Percentiles rank a stretch among this genome's conserved stretches.
Evolutionary conservation across 2,888 invertebrate genomes (phyloP).

Genomic region (Arenicola marina): DNA sequence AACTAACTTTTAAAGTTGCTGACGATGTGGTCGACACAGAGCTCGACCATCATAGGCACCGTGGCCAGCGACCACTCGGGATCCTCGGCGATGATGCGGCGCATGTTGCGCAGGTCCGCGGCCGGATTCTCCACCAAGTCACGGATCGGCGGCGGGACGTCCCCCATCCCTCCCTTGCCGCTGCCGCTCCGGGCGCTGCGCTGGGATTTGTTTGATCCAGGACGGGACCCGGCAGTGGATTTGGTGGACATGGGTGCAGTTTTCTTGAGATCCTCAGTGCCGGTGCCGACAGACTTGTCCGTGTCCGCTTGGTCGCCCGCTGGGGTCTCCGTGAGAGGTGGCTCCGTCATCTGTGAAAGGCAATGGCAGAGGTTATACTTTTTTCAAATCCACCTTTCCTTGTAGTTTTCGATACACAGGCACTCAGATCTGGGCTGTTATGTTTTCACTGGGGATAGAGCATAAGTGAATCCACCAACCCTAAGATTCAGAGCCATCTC

Average conservation of each 20-base stretch:
- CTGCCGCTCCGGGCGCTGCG: background rate
- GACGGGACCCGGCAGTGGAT: conserved; percentile 5
- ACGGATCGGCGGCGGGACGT: conserved; percentile 10
- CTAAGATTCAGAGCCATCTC: too few species aligned
- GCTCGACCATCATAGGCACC: conserved; percentile 56
- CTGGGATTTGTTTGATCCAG: background rate
- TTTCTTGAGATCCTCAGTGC: background rate
- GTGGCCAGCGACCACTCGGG: conserved; percentile 60
- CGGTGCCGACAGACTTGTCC: background rate
- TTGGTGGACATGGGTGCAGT: too few species aligned
- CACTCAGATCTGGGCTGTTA: too few species aligned
- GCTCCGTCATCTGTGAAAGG: too few species aligned
- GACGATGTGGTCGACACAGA: conserved; percentile 55
- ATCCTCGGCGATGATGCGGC: conserved; percentile 61
- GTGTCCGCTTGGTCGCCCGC: background rate
- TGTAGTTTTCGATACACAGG: too few species aligned
- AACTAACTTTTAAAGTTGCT: conserved; percentile 59
- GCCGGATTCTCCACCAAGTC: conserved; percentile 27
- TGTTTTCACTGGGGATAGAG: too few species aligned
- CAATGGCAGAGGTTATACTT: too few species aligned
- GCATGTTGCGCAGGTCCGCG: conserved; percentile 36
- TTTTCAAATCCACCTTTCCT: too few species aligned
- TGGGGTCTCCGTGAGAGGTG: background rate
- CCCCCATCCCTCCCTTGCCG: background rate
- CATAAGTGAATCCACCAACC: too few species aligned